Evolutionary conservation across 2,888 invertebrate species (phyloP).

Genomic region (Cosmia trapezina): DNA sequence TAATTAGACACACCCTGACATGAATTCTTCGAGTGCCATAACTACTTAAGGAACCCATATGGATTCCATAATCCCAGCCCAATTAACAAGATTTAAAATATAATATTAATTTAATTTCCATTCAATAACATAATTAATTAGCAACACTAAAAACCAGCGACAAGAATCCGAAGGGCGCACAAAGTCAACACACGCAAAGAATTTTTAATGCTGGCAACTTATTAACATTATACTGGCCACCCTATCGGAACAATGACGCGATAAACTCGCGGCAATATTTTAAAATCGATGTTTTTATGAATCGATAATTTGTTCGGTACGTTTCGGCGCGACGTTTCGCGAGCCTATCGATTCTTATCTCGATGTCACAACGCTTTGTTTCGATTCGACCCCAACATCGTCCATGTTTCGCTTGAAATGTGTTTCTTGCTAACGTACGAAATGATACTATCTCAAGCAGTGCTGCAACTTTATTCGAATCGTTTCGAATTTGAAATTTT

Average conservation of each 20-base stretch:
- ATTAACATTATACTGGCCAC: conserved; percentile 75
- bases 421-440: conserved; percentile 90
- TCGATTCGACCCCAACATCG: conserved; percentile 87
- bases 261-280: conserved; percentile 86
- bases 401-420: conserved; percentile 89
- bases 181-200: conserved; percentile 59
- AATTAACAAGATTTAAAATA: conserved; percentile 52
- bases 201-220: conserved; percentile 62
- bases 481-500: conserved; percentile 49
- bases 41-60: conserved; percentile 7
- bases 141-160: conserved; percentile 44
- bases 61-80: conserved; percentile 3
- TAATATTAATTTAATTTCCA: conserved; percentile 46
- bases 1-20: conserved; percentile 19
- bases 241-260: conserved; percentile 86
- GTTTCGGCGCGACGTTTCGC: conserved; percentile 89
- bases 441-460: conserved; percentile 84
- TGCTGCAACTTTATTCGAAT: conserved; percentile 78
- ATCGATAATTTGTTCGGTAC: conserved; percentile 90
- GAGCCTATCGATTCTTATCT: conserved; percentile 88
- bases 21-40: conserved; percentile 24
- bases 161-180: conserved; percentile 57
- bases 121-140: conserved; percentile 60
- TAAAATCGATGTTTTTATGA: conserved; percentile 90
- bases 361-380: conserved; percentile 89